Percentiles rank a stretch among this genome's conserved stretches.
Conservation (phyloP, 2,113 vertebrate species). For the Carassius carassius region DNA sequence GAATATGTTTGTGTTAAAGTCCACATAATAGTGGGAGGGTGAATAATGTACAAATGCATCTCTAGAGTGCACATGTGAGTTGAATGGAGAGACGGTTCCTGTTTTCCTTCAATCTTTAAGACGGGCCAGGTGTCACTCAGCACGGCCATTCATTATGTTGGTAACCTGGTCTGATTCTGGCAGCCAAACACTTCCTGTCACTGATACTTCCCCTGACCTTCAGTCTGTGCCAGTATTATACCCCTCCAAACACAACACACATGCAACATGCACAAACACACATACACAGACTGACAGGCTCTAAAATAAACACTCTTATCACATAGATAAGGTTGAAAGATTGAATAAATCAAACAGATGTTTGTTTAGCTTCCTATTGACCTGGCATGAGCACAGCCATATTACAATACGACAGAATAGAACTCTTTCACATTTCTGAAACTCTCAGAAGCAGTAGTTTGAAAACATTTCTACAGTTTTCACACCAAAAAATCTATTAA, state of each 20-base stretch:
- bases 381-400: not conserved
- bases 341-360: not conserved
- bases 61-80: slow-evolving; percentile 15
- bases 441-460: not conserved
- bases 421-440: not conserved
- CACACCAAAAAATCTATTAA: not conserved
- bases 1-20: slow-evolving; percentile 30
- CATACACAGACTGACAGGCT: slow-evolving; percentile 25
- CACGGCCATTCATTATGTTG: slow-evolving; percentile 74
- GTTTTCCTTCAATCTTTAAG: slow-evolving; percentile 66
- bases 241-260: slow-evolving; percentile 50
- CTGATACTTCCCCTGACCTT: slow-evolving; percentile 86
- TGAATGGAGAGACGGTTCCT: not conserved
- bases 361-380: not conserved
- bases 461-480: not conserved
- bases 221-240: slow-evolving; percentile 72
- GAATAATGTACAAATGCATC: slow-evolving; percentile 26
- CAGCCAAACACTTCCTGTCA: slow-evolving; percentile 84
- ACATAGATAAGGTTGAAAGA: slow-evolving; percentile 29
- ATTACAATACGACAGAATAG: slow-evolving; percentile 6
- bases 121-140: slow-evolving; percentile 77
- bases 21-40: slow-evolving; percentile 41
- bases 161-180: slow-evolving; percentile 77
- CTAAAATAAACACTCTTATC: slow-evolving; percentile 50
- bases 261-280: slow-evolving; percentile 50